Evolutionary conservation across 1,140 invertebrate species (phyloP).

Genomic region (Trachymyrmex septentrionalis): DNA sequence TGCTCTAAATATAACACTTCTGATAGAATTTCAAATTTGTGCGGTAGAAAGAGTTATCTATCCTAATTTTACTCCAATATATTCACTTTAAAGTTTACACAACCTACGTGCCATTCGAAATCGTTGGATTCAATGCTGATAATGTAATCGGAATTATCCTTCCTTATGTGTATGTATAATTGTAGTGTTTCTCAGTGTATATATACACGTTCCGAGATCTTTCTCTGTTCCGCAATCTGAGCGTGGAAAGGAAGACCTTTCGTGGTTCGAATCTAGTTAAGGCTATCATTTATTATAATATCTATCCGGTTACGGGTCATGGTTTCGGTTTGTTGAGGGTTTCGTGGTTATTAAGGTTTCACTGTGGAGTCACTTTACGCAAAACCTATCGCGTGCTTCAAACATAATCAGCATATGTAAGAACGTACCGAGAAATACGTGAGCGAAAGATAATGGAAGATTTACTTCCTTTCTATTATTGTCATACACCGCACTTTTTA

Average conservation of each 20-base stretch:
- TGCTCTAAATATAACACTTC: background rate
- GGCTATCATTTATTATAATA: slow-evolving; percentile 73
- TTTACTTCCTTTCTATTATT: slow-evolving; percentile 45
- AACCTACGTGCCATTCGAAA: background rate
- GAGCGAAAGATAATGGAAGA: slow-evolving; percentile 1
- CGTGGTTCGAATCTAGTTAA: slow-evolving; percentile 58
- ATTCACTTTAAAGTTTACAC: background rate
- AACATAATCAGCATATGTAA: slow-evolving; percentile 4
- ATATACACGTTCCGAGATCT: background rate
- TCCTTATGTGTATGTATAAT: background rate
- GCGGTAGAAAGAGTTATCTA: background rate
- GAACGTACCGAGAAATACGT: slow-evolving; percentile 48
- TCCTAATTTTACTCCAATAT: background rate
- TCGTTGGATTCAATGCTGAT: background rate
- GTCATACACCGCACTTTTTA: slow-evolving; percentile 4
- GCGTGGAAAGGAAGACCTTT: slow-evolving; percentile 64
- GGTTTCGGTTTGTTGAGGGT: slow-evolving; percentile 70
- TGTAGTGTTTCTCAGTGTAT: background rate
- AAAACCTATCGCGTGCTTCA: slow-evolving; percentile 21
- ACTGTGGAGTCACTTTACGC: slow-evolving; percentile 68
- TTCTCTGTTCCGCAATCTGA: background rate
- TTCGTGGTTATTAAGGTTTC: slow-evolving; percentile 74
- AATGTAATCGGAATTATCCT: background rate
- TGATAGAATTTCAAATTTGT: background rate
- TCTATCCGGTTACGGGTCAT: slow-evolving; percentile 75